Percentiles rank a stretch among this genome's conserved stretches.
Conservation (phyloP, 1,140 invertebrate genomes). For the Portunus trituberculatus region DNA sequence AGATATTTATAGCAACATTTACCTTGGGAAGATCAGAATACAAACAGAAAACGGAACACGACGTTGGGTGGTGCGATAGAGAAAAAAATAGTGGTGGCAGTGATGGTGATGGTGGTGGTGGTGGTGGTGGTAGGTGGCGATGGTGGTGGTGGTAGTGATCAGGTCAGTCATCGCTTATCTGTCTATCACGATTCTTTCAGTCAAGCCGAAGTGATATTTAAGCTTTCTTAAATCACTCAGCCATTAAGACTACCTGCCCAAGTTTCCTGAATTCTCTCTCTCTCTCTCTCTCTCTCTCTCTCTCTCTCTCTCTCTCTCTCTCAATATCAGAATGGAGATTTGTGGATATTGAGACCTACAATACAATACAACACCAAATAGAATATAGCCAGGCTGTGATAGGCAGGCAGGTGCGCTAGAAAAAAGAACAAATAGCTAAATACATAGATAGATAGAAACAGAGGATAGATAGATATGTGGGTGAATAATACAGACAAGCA, state of each 20-base stretch:
- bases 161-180: neutral
- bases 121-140: neutral
- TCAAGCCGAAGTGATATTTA: neutral
- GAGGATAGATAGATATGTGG: neutral
- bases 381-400: no score
- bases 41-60: no score
- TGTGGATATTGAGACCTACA: neutral
- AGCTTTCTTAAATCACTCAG: neutral
- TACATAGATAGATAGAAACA: no score
- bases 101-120: neutral
- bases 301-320: neutral
- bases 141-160: neutral
- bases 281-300: conserved; percentile 52
- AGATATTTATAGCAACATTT: no score
- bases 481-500: neutral
- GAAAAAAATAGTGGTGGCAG: neutral
- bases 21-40: no score
- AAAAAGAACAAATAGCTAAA: no score
- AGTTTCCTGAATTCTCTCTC: neutral
- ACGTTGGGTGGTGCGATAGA: no score
- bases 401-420: no score
- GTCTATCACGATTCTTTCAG: neutral
- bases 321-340: neutral
- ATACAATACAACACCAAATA: neutral
- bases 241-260: neutral